phyloP scores from a whole-genome alignment of 2,113 vertebrate species.

The Brachypodius melanocephalos region DNA sequence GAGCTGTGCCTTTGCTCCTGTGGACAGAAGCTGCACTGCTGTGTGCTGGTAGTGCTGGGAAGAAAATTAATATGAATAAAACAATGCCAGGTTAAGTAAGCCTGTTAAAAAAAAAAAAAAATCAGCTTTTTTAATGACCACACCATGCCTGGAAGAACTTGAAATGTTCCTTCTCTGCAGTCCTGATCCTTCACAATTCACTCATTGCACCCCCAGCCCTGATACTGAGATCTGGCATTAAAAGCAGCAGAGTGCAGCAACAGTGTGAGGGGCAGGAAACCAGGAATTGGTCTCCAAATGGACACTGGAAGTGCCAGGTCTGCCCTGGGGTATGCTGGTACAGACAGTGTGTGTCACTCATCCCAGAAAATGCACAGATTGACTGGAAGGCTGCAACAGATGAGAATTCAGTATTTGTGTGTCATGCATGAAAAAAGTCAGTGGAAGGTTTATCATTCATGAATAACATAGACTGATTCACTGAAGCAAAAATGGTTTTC shows the following conservation, averaged over 20 bases:
- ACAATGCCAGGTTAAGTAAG: background rate
- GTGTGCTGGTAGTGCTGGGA: background rate
- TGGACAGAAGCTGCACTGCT: background rate
- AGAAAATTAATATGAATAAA: background rate
- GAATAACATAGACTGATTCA: background rate
- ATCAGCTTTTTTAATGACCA: background rate
- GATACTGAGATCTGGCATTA: background rate
- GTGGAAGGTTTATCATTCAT: background rate
- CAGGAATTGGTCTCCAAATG: background rate
- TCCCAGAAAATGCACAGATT: background rate
- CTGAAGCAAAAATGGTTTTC: background rate
- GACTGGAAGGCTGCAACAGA: background rate
- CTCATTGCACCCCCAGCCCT: background rate
- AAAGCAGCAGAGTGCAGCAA: background rate
- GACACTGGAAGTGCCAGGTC: background rate
- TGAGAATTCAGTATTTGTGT: background rate
- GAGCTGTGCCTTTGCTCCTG: background rate
- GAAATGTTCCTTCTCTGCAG: background rate
- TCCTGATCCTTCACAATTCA: background rate
- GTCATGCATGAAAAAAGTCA: background rate
- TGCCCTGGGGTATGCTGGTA: background rate
- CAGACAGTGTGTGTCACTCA: fast-evolving
- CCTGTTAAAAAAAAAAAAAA: background rate
- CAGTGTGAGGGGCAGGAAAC: background rate
- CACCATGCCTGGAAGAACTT: background rate